phyloP scores from a whole-genome alignment of 2,113 vertebrate species.

The Crotalus viridis region DNA sequence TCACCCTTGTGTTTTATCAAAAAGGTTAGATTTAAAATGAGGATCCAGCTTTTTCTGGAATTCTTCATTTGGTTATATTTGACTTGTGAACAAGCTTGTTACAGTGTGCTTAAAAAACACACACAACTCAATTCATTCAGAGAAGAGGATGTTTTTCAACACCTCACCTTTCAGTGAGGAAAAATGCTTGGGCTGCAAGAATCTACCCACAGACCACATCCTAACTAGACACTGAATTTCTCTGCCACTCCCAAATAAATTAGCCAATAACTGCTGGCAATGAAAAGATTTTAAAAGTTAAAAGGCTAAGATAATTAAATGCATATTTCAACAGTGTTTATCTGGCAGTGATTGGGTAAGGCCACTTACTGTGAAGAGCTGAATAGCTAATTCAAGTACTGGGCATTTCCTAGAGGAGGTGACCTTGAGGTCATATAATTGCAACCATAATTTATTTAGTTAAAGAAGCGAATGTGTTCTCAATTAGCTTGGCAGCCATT shows the following conservation, averaged over 20 bases:
- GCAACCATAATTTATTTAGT: constrained; percentile 74
- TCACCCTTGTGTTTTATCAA: background rate
- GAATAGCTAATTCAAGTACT: constrained; percentile 68
- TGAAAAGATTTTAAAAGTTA: constrained; percentile 51
- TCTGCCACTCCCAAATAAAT: constrained; percentile 56
- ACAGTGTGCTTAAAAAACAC: background rate
- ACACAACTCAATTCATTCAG: background rate
- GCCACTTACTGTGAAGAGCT: constrained; percentile 64
- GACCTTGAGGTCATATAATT: constrained; percentile 71
- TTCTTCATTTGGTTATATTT: background rate
- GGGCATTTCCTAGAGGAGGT: constrained; percentile 66
- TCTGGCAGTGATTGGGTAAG: constrained; percentile 69
- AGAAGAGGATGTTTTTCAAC: background rate
- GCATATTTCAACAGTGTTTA: constrained; percentile 73
- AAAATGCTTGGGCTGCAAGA: background rate
- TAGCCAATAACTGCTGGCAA: constrained; percentile 49
- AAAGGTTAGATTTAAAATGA: background rate
- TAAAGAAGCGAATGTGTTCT: constrained; percentile 68
- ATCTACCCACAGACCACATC: constrained; percentile 20
- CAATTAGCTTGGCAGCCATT: constrained; percentile 69
- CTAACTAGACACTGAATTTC: constrained; percentile 50
- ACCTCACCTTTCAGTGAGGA: background rate
- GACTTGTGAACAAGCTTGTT: background rate
- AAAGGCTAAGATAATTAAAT: constrained; percentile 71
- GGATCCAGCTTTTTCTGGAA: background rate